Evolutionary conservation across 2,888 invertebrate genomes (phyloP).

Genomic region (Pyrgus malvae): DNA sequence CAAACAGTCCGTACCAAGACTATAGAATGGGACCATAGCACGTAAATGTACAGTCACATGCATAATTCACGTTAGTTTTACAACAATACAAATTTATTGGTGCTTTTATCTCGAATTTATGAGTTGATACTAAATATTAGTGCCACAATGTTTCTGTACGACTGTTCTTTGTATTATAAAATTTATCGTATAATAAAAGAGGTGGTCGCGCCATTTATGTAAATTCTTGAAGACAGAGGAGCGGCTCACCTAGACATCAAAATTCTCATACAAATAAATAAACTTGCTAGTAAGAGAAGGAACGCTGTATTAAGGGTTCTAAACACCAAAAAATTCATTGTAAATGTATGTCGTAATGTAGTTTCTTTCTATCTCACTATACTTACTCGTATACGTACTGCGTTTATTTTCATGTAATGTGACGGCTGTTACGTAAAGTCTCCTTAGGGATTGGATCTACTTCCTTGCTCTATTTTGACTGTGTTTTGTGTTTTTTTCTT

Average conservation of each 20-base stretch:
- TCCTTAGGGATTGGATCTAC: too few species aligned
- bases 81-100: constrained; percentile 28
- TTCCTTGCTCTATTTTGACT: too few species aligned
- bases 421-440: too few species aligned
- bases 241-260: constrained; percentile 5
- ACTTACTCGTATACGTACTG: too few species aligned
- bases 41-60: constrained; percentile 46
- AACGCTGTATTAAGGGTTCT: too few species aligned
- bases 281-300: too few species aligned
- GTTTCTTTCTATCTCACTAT: too few species aligned
- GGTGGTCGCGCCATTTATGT: constrained; percentile 8
- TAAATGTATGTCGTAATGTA: too few species aligned
- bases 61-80: constrained; percentile 38
- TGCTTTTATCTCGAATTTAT: constrained; percentile 28
- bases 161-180: constrained; percentile 25
- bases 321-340: too few species aligned
- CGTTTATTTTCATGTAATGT: too few species aligned
- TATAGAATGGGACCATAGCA: constrained; percentile 46
- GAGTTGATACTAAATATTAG: constrained; percentile 29
- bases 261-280: not conserved
- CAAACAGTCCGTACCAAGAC: constrained; percentile 44
- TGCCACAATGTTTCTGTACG: constrained; percentile 27
- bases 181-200: constrained; percentile 22
- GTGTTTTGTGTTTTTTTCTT: too few species aligned
- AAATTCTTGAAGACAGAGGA: constrained; percentile 3